phyloP scores from a whole-genome alignment of 2,113 vertebrate species.

The Haliaeetus leucogaster region DNA sequence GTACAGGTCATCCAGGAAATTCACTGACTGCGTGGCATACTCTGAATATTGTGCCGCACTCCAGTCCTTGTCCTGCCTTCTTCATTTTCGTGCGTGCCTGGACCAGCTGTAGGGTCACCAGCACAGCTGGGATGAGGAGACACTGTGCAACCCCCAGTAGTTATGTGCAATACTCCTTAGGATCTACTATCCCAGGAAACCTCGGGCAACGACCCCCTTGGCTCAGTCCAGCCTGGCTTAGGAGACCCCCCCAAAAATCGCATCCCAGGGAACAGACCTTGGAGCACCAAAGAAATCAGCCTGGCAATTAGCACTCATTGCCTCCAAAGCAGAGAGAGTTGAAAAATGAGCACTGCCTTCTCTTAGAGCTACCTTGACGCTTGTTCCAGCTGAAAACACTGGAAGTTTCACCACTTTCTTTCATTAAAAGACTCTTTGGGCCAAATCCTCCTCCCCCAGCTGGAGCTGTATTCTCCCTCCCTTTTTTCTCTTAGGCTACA shows the following conservation, averaged over 20 bases:
- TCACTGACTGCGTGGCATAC: not conserved
- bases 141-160: not conserved
- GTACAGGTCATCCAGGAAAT: not conserved
- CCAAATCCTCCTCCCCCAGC: not conserved
- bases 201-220: not conserved
- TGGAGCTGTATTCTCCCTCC: not conserved
- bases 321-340: not conserved
- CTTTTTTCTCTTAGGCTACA: not conserved
- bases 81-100: not conserved
- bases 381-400: not conserved
- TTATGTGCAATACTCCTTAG: not conserved
- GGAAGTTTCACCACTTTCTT: not conserved
- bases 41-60: fast-evolving
- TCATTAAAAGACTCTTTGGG: not conserved
- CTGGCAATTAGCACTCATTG: not conserved
- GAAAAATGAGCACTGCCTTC: not conserved
- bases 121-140: not conserved
- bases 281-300: not conserved
- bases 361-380: not conserved
- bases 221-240: not conserved
- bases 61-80: not conserved
- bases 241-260: not conserved
- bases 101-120: not conserved
- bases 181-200: not conserved
- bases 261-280: not conserved